Base-by-base conservation (phyloP, 2,113 vertebrate genomes). In the Rallus limicola region DNA sequence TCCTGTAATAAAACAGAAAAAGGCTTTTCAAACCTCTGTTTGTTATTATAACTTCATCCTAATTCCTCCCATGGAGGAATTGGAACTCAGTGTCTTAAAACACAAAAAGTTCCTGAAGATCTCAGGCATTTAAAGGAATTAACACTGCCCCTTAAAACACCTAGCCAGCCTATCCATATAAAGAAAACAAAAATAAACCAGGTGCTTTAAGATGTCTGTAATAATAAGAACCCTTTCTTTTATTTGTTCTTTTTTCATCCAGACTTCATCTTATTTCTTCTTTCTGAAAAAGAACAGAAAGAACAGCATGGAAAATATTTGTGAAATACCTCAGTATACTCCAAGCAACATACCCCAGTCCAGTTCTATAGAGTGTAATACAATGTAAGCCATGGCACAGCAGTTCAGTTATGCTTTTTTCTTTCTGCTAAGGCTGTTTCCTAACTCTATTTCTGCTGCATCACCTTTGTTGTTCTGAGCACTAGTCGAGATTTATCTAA, bases 141-240 rank as follows among this genome's bases (percentile, higher is more conserved):
- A 97, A 90, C 69, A 78, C 28, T 71, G 60, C 67, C 97, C 48
- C 86, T 74, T 83, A 95, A 96, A 97, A 96, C 80, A 95, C 79
- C 76, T 68, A 94, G 25, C 17, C 68, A 94, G 23, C n/a, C 42
- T 83, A 91, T 93, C 75, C 82, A 56, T 40, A 92, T 85, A 96
- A 94, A 94, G 81, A 96, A 97, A 97, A 94, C 34, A 96, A 97
- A 95, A 97, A 97, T 91, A 97, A 96, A 97, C 82, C 60, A 48
- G 82, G 65, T 82, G 62, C 71, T 64, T 64, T 95, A 81, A 91
- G 94, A 96, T 94, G 88, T 50, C 58, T 80, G 18, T 86, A 92
- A 71, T 38, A 81, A 75, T 0, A 75, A 93, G 75, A 84, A 86
- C 34, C 20, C 40, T 88, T 64, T 38, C 11, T 78, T 59, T 85